Evolutionary conservation across 1,140 invertebrate species (phyloP), one percentile per base, ranked within the genome.

Genomic region (Drosophila trapezifrons): DNA sequence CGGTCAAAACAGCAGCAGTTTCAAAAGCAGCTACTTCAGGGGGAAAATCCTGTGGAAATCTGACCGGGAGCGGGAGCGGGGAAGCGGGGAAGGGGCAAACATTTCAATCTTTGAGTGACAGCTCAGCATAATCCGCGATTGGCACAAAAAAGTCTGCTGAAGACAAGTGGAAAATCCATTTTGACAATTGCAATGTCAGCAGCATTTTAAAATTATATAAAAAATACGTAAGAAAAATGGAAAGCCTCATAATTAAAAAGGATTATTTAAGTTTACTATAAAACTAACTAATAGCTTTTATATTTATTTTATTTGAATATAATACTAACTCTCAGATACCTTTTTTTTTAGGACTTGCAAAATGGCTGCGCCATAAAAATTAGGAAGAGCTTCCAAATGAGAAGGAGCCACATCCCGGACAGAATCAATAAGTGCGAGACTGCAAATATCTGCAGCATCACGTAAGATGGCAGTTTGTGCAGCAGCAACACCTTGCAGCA

Each of bases 81-180:
- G 3, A 2, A 12, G 4, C 2, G 10, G 25, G 17, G n/a, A 8
- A 15, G 57, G 18, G 25, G 27, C 55, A 25, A 25, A 59, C 56
- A 22, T 32, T 64, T 64, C 25, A 32, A 20, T 38, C 55, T 47
- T 47, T 47, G 32, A 66, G 43, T 56, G 65, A 72, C 69, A 72
- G 54, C 65, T 72, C 22, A 70, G 43, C 54, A 71, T 72, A 72
- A 72, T 70, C 69, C 69, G 45, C 54, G 52, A 57, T 70, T 70
- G 54, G 25, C 35, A 49, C 47, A 64, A 65, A 73, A 78, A 58
- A 79, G 43, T 72, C 54, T 58, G 52, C 29, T 66, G 58, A 77
- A 78, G 80, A 84, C 80, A 84, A 84, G 76, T 80, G 76, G 80
- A 67, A 84, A 80, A 84, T 62, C 75, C 80, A 64, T 73, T 84